A percentile compares a stretch with the other conserved stretches of the same genome.
Evolutionary conservation across 1,140 invertebrate species (phyloP).

Genomic region (Drosophila ercepeae): DNA sequence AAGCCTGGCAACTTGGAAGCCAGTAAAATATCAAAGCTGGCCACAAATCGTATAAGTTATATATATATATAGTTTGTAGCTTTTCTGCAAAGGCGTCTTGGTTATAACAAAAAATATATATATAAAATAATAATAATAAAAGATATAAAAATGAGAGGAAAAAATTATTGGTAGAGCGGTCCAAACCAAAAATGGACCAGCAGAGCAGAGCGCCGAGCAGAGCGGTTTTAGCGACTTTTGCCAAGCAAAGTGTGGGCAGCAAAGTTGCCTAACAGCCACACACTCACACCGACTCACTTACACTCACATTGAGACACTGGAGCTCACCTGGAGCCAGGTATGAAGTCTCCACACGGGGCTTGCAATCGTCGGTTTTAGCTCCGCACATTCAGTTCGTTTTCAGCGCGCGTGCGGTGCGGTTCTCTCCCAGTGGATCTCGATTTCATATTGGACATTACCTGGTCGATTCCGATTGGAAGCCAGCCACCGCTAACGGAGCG

Average conservation of each 20-base stretch:
- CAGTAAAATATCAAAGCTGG: slow-evolving; percentile 65
- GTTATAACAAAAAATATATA: slow-evolving; percentile 39
- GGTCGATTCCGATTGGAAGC: slow-evolving; percentile 6
- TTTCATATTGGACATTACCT: slow-evolving; percentile 29
- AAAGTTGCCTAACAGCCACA: slow-evolving; percentile 77
- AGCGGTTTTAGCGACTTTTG: slow-evolving; percentile 30
- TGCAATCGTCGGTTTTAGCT: slow-evolving; percentile 42
- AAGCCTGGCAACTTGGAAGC: slow-evolving; percentile 57
- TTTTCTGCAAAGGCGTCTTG: slow-evolving; percentile 71
- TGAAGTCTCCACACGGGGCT: slow-evolving; percentile 61
- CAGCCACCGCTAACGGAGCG: slow-evolving; percentile 8
- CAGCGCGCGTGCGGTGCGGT: slow-evolving; percentile 82
- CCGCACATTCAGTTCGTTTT: slow-evolving; percentile 78
- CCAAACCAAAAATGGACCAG: slow-evolving; percentile 79
- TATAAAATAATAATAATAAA: slow-evolving; percentile 31
- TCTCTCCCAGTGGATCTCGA: slow-evolving; percentile 57
- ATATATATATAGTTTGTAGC: slow-evolving; percentile 12
- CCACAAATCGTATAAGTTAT: slow-evolving; percentile 49
- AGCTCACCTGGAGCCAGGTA: slow-evolving; percentile 44
- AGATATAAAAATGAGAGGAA: slow-evolving; percentile 23
- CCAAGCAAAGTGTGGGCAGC: slow-evolving; percentile 73
- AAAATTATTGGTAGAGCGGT: slow-evolving; percentile 59
- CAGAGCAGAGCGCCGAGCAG: slow-evolving; percentile 40
- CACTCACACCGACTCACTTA: slow-evolving; percentile 23
- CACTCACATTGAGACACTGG: slow-evolving; percentile 5